A percentile compares a stretch with the other conserved stretches of the same genome.
Evolutionary conservation across 1,140 invertebrate genomes (phyloP).

Genomic region (Polypedilum vanderplanki): DNA sequence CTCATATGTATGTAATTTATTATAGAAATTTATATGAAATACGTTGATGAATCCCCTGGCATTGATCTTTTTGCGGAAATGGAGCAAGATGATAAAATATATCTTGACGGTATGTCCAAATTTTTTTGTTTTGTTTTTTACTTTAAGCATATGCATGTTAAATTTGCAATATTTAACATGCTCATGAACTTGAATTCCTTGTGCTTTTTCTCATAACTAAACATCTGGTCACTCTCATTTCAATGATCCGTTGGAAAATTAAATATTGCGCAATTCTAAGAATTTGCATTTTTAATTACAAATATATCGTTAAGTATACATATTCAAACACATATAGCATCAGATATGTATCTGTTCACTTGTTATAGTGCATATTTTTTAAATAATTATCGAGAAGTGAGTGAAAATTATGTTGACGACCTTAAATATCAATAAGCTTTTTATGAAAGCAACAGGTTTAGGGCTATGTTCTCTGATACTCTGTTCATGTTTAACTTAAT

Average conservation of each 20-base stretch:
- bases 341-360: too few relatives aligned
- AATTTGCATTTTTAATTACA: neutral
- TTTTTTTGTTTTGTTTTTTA: neutral
- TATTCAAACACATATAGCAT: too few relatives aligned
- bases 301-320: too few relatives aligned
- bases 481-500: too few relatives aligned
- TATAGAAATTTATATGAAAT: constrained; percentile 14
- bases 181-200: neutral
- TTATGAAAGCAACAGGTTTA: too few relatives aligned
- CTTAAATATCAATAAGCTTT: too few relatives aligned
- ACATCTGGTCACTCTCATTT: neutral
- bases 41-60: constrained; percentile 4
- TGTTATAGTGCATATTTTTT: too few relatives aligned
- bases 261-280: neutral
- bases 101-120: neutral
- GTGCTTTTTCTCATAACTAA: neutral
- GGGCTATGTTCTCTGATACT: too few relatives aligned
- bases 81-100: neutral
- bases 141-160: neutral
- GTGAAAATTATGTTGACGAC: too few relatives aligned
- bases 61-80: constrained; percentile 8
- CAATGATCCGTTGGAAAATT: neutral
- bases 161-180: neutral
- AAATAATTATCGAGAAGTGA: too few relatives aligned
- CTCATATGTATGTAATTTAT: neutral